Evolutionary conservation across 37 sponge, comb jelly and placozoan species (phyloP).

Genomic region (Ephydatia muelleri): DNA sequence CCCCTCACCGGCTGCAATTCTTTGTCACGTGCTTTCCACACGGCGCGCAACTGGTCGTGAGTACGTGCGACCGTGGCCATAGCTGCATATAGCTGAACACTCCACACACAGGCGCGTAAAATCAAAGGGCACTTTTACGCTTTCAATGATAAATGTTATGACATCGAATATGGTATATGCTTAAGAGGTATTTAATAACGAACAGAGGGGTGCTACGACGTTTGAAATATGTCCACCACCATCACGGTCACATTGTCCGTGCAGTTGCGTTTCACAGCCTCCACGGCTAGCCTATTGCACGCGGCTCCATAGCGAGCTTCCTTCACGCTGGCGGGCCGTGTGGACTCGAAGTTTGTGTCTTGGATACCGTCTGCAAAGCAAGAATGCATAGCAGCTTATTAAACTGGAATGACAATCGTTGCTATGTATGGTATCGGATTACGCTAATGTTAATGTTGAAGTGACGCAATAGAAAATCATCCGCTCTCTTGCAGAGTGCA

Average conservation of each 20-base stretch:
- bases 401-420: too few relatives aligned
- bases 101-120: too few relatives aligned
- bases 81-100: too few relatives aligned
- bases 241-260: slow-evolving; percentile 90
- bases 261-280: slow-evolving; percentile 81
- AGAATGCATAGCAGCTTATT: background rate
- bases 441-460: too few relatives aligned
- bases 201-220: background rate
- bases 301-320: slow-evolving; percentile 65
- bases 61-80: background rate
- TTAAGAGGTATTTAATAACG: background rate
- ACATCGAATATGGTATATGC: background rate
- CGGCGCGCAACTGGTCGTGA: slow-evolving; percentile 42
- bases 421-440: too few relatives aligned
- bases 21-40: slow-evolving; percentile 27
- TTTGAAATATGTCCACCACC: slow-evolving; percentile 55
- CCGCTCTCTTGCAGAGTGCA: too few relatives aligned
- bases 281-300: slow-evolving; percentile 74
- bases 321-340: slow-evolving; percentile 2
- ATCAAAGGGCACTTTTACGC: background rate
- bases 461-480: too few relatives aligned
- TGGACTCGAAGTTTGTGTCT: slow-evolving; percentile 52
- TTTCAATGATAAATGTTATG: background rate
- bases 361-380: slow-evolving; percentile 17
- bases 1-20: slow-evolving; percentile 26